A percentile compares a stretch with the other conserved stretches of the same genome.
Evolutionary conservation across 2,888 invertebrate species (phyloP).

Genomic region (Cactoblastis cactorum): DNA sequence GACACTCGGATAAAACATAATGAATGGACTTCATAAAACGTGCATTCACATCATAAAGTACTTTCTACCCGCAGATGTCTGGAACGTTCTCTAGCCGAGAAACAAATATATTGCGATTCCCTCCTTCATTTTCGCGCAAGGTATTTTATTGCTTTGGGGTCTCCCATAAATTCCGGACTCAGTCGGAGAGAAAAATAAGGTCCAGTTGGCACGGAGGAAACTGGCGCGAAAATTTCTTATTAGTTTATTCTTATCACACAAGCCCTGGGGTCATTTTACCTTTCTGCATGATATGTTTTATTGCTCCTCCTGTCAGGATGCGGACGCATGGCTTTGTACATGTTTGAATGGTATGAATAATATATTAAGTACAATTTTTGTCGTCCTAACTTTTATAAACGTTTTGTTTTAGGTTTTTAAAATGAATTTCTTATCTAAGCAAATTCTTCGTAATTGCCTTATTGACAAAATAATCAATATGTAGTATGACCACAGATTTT

Average conservation of each 20-base stretch:
- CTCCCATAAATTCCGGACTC: constrained; percentile 75
- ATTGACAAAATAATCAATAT: too few relatives aligned
- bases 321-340: neutral
- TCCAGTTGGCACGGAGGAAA: constrained; percentile 58
- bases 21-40: constrained; percentile 49
- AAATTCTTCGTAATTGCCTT: too few relatives aligned
- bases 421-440: too few relatives aligned
- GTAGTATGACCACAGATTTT: too few relatives aligned
- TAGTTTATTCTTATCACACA: constrained; percentile 61
- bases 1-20: constrained; percentile 26
- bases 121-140: constrained; percentile 77
- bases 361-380: too few relatives aligned
- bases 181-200: constrained; percentile 75
- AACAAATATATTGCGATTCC: constrained; percentile 78
- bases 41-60: constrained; percentile 49
- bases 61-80: constrained; percentile 62
- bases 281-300: constrained; percentile 24
- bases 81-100: constrained; percentile 65
- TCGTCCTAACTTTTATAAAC: too few relatives aligned
- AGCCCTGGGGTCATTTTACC: constrained; percentile 35
- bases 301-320: constrained; percentile 12
- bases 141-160: constrained; percentile 77
- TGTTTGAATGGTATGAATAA: too few relatives aligned
- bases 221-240: constrained; percentile 68
- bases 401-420: too few relatives aligned